phyloP scores from a whole-genome alignment of 1,140 invertebrate species.

The Brachionus rubens region DNA sequence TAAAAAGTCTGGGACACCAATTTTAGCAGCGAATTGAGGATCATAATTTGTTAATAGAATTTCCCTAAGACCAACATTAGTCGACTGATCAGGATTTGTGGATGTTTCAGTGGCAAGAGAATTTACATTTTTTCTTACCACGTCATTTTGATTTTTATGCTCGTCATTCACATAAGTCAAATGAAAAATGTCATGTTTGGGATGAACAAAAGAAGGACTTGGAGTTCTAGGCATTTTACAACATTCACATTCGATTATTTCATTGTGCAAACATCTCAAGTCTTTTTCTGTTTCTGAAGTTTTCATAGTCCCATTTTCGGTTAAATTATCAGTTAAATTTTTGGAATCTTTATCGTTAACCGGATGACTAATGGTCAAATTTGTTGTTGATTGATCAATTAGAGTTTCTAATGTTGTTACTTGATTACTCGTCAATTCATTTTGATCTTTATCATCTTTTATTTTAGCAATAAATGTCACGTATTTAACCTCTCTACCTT shows the following conservation, averaged over 20 bases:
- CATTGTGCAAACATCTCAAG: constrained; percentile 3
- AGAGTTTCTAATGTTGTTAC: neutral
- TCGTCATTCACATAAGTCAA: constrained; percentile 29
- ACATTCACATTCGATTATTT: constrained; percentile 30
- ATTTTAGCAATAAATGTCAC: constrained; percentile 23
- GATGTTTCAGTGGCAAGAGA: neutral
- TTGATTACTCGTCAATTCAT: neutral
- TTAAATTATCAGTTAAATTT: neutral
- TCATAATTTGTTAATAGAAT: constrained; percentile 39
- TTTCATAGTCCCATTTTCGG: neutral
- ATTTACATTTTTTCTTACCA: neutral
- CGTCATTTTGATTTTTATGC: neutral
- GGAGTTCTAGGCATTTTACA: neutral
- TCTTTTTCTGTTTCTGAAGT: neutral
- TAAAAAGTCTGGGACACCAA: constrained; percentile 7
- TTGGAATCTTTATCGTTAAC: neutral
- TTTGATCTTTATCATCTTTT: neutral
- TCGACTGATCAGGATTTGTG: neutral
- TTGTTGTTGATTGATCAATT: neutral
- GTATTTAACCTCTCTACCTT: constrained; percentile 22
- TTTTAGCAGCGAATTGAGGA: constrained; percentile 29
- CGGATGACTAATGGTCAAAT: neutral
- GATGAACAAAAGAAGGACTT: constrained; percentile 20
- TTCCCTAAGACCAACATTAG: constrained; percentile 1
- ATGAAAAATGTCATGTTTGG: constrained; percentile 24